Evolutionary conservation across 2,888 invertebrate species (phyloP), one percentile per base, ranked within the genome.

Genomic region (Agrochola litura): DNA sequence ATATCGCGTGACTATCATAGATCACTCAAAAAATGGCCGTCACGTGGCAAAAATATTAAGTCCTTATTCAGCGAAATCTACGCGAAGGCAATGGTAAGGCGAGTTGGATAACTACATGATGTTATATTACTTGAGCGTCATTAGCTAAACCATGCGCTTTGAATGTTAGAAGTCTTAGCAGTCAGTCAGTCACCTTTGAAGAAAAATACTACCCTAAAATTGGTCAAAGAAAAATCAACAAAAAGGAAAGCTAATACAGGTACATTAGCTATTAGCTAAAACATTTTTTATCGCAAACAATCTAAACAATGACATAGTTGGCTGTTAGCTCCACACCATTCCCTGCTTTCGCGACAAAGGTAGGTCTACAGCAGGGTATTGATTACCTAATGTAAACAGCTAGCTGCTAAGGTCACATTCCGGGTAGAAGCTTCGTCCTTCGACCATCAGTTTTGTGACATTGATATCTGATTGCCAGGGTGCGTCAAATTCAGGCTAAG

Each of bases 401-500:
- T 37, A 73, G 68, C 66, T 63, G 72, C 41, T 77, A 83, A 84
- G 73, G 69, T 66, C 71, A 69, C 70, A 82, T 78, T 81, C 49
- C 65, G 58, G 14, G 58, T 76, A 72, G 81, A 85, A 84, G 83
- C 83, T 73, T 75, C 66, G 72, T 68, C 77, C 73, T 72, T 63
- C 56, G 30, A 16, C 67, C 80, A 73, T 79, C 66, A 72, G 72
- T 85, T 82, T 73, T 52, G 49, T 71, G 86, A 46, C 69, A 72
- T 73, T 65, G 83, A 85, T 76, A 75, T 76, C 67, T 66, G 75
- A 82, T 82, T 61, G 73, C 56, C 37, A 70, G 83, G 79, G 68
- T 73, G 84, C 58, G 84, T 68, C 83, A 60, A 78, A 66, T 77
- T 70, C 49, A 37, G 22, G 81, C 58, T 81, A 71, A 84, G 84